Conservation (phyloP, 1,140 invertebrate genomes). For the Leguminivora glycinivorella region DNA sequence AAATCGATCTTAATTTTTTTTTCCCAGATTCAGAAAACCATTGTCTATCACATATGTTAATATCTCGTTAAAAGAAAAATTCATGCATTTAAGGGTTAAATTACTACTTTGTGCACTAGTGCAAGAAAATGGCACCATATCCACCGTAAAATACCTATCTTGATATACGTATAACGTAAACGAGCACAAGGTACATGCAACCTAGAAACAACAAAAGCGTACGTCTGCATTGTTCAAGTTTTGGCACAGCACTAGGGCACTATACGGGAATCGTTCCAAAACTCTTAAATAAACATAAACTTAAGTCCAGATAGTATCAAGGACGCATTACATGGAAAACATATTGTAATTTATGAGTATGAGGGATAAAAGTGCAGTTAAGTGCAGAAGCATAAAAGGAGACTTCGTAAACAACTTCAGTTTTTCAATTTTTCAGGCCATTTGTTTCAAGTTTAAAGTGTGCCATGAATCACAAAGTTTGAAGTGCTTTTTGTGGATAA, state of each 20-base stretch:
- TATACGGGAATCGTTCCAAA: constrained; percentile 40
- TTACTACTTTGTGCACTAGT: too few species aligned
- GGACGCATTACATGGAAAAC: constrained; percentile 16
- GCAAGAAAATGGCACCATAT: too few species aligned
- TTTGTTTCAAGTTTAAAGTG: background rate
- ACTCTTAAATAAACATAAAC: constrained; percentile 36
- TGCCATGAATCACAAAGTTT: too few species aligned
- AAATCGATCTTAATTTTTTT: too few species aligned
- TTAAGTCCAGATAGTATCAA: constrained; percentile 28
- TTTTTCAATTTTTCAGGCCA: background rate
- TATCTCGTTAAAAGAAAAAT: too few species aligned
- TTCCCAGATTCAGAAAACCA: too few species aligned
- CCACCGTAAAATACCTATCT: too few species aligned
- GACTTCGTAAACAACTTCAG: background rate
- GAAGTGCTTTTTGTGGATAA: background rate
- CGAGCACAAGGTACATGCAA: constrained; percentile 26
- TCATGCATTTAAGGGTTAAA: too few species aligned
- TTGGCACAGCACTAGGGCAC: constrained; percentile 43
- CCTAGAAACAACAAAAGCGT: constrained; percentile 45
- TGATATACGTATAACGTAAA: background rate
- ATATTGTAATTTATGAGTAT: constrained; percentile 11
- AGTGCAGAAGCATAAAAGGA: background rate
- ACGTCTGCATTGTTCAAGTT: constrained; percentile 56
- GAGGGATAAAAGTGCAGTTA: constrained; percentile 19
- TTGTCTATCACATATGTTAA: too few species aligned